phyloP scores from a whole-genome alignment of 2,888 invertebrate genomes.

The Gisinianus flammeolus region DNA sequence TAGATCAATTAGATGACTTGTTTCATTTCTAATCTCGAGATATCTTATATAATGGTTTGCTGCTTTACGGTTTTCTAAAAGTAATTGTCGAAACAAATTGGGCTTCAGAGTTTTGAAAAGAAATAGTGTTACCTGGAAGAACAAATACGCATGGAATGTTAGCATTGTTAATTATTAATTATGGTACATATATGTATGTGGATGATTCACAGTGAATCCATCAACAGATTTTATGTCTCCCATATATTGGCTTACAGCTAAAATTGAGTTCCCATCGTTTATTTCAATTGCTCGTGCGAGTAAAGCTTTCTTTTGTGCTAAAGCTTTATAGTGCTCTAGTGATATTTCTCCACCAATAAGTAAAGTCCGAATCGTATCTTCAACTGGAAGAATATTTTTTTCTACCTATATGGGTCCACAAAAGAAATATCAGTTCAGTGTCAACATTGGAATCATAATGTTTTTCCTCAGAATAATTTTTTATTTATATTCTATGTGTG shows the following conservation, averaged over 20 bases:
- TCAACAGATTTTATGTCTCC: no score
- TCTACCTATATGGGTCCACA: background rate
- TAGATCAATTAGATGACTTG: slow-evolving; percentile 73
- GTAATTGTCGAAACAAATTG: slow-evolving; percentile 72
- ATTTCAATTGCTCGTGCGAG: slow-evolving; percentile 73
- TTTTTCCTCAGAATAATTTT: no score
- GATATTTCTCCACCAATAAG: slow-evolving; percentile 65
- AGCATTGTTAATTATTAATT: background rate
- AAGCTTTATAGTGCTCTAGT: slow-evolving; percentile 66
- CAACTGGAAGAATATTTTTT: slow-evolving; percentile 56
- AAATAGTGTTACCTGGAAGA: slow-evolving; percentile 73
- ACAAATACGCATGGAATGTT: background rate
- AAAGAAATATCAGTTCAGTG: background rate
- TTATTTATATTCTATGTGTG: no score
- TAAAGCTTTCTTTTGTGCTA: slow-evolving; percentile 71
- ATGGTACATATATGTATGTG: background rate
- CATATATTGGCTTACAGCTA: slow-evolving; percentile 65
- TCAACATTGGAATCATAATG: no score
- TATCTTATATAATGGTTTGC: slow-evolving; percentile 77
- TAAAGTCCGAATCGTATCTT: slow-evolving; percentile 66
- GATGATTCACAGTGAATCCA: no score
- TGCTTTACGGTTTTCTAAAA: slow-evolving; percentile 74
- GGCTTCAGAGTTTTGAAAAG: slow-evolving; percentile 76
- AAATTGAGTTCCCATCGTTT: slow-evolving; percentile 79
- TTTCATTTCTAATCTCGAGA: slow-evolving; percentile 71